These are phyloP conservation scores for Smutsia temminckii DNA, from an alignment of 2,797 vertebrate genomes.

Conservation along the genomic window DNA sequence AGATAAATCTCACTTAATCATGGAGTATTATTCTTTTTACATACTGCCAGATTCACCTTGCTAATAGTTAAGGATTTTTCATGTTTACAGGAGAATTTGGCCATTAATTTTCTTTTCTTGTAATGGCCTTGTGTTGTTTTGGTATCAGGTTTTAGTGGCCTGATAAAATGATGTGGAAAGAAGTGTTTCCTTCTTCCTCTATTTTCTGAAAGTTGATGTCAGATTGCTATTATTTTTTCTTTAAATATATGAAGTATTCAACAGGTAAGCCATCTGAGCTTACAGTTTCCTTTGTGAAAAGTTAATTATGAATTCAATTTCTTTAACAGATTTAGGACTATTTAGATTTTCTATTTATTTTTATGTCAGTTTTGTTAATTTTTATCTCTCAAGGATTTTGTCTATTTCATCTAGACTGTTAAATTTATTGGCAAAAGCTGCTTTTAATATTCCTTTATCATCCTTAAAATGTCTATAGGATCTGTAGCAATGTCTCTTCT, in stretches of 20 bases:
- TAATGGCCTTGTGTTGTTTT: neutral
- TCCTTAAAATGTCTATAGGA: neutral
- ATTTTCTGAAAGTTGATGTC: neutral
- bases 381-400: neutral
- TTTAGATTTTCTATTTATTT: conserved; percentile 39
- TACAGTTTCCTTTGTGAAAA: conserved; percentile 28
- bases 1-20: neutral
- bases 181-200: neutral
- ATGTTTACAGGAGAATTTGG: neutral
- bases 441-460: neutral
- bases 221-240: neutral
- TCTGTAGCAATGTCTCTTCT: neutral
- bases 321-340: neutral
- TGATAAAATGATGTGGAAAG: conserved; percentile 14
- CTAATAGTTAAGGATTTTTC: conserved; percentile 3
- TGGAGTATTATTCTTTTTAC: neutral
- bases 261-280: neutral
- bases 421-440: conserved; percentile 1
- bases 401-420: neutral
- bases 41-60: neutral
- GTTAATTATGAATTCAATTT: conserved; percentile 40
- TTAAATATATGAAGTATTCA: neutral
- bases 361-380: neutral
- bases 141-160: neutral
- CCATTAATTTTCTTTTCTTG: neutral